Base-by-base conservation (phyloP, 2,113 vertebrate genomes). In the Laterallus jamaicensis region DNA sequence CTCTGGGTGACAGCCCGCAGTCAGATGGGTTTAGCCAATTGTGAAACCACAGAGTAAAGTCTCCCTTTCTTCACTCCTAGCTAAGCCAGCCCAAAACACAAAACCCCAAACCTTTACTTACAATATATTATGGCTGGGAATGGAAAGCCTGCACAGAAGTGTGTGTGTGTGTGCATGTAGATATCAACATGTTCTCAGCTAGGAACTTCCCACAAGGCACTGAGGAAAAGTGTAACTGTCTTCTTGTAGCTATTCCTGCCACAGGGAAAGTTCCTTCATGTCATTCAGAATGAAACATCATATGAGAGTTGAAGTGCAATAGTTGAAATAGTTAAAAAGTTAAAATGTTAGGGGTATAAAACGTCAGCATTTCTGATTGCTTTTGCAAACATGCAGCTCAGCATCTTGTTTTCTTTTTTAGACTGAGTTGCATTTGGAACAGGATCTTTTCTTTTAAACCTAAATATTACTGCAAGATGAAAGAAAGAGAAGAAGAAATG, bases 61-160 rank as follows among this genome's bases (percentile, higher is more conserved):
- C 74, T 95, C 50, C 60, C 29, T 97, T 94, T 96, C 91, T 71
- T 79, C 91, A 84, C 88, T 86, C 44, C 75, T 82, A 59, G 17
- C 82, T 50, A 37, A 56, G 88, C 82, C 73, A 94, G 71, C 68
- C 86, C 83, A 71, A 89, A 91, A 77, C 73, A 71, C 68, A 92
- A 92, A 88, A 29, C 86, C 80, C 81, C 91, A 90, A 84, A 86
- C 56, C 67, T 96, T 92, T 78, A 56, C 66, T 82, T 86, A 80
- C 0, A 0, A 29, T 67, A 31, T 63, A 40, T 92, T 92, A 40
- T 28, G 29, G 56, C 73, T 78, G 56, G 80, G 88, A 95, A 68
- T 49, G 42, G 77, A 52, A 75, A 78, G 54, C 68, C 20, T n/a
- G 24, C 16, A 44, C 17, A 25, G 31, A 76, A 90, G 82, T 20